Base-by-base conservation (phyloP, 2,113 vertebrate genomes). In the Platycercus adscitus region DNA sequence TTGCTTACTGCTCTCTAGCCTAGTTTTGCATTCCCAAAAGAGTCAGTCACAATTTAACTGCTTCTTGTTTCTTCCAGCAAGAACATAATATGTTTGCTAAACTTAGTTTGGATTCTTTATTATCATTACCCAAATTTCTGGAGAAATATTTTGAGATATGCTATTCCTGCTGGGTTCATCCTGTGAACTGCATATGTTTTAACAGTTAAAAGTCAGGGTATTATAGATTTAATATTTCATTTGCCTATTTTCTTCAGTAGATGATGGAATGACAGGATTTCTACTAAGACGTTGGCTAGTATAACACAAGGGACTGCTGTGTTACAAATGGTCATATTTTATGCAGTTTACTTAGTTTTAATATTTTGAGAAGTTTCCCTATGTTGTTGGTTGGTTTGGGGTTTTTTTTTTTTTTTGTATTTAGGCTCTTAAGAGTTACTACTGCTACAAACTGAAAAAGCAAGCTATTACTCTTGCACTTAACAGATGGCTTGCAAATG, bases 401-500 rank as follows among this genome's bases (percentile, higher is more conserved):
- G n/a, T 33, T 13, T 20, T 33, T 55, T n/a, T 13, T 21, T 56
- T 76, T 79, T 70, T 80, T 84, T 81, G 7, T 88, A 21, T 84
- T 69, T 94, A 64, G 47, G 9, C 17, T 61, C 31, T 68, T 71
- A 37, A 37, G 31, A 84, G 43, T 63, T 88, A 85, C 39, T 85
- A 33, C 65, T 82, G 41, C 49, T 95, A 28, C 37, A 73, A 87
- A 79, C 44, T 90, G 49, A 41, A 76, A 91, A 76, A 88, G 31
- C 47, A 79, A 37, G 31, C 44, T 86, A 89, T 92, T 92, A 81
- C 55, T 84, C 46, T 64, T 63, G 39, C 50, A 53, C 50, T 87
- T 79, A 96, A 95, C 95, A 97, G 93, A 94, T 87, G 89, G 91
- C 70, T 91, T 92, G 86, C 13, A 87, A 94, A 95, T 80, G 63